Evolutionary conservation across 2,113 vertebrate species (phyloP), one percentile per base, ranked within the genome.

Genomic region (Telmatochromis brichardi): DNA sequence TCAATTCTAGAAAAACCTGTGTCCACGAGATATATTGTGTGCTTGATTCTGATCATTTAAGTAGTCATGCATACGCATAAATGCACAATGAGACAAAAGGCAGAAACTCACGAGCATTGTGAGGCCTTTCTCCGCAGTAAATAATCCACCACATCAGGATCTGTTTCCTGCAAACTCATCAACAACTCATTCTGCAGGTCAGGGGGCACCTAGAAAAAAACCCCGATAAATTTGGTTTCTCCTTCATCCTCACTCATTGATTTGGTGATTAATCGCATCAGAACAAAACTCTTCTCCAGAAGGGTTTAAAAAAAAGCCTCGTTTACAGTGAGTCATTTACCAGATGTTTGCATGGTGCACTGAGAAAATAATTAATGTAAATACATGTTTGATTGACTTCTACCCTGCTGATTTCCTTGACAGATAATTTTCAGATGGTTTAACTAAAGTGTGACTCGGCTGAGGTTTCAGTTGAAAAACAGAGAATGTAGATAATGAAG

Each of bases 161-260:
- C 98, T 0, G 98, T 99, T 95, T 99, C 98, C 80, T 98, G 89
- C 33, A 99, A 94, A 93, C 97, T 99, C 94, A 98, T 97, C 83
- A 99, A 96, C 53, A 99, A 98, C 95, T 99, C 98, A 4, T 99
- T 99, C 96, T 99, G 98, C 82, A 99, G 97, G 94, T 99, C 98
- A 7, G 98, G 97, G 14, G 98, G 96, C 71, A 99, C 98, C 99
- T 99, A 81, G 33, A 11, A 28, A 21, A 65, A 31, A 68, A 85
- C 4, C 9, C 19, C 23, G 17, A 78, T 19, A 79, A 63, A 47
- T 31, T 14, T 23, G n/a, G 26, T 40, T 63, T n/a, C 11, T 50
- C 42, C 15, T 78, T 78, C 28, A 33, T 31, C 6, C 26, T 83
- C 12, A 87, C 53, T 80, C 58, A 14, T 8, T 35, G n/a, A 37